Evolutionary conservation across 2,797 vertebrate species (phyloP), one percentile per base, ranked within the genome.

Genomic region (Amazona ochrocephala): DNA sequence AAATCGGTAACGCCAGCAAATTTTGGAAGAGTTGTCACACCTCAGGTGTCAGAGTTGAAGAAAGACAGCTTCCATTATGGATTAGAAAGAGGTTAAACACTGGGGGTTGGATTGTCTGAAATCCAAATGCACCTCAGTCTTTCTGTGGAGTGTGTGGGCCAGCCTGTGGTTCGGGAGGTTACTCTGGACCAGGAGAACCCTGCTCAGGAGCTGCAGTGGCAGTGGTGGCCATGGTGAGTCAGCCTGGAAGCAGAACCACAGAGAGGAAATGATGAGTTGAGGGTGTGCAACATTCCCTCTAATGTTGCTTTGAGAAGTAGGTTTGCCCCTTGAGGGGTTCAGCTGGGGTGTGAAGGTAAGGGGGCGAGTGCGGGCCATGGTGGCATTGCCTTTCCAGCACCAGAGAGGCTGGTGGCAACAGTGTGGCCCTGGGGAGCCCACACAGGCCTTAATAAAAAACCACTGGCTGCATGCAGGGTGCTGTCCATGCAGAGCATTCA

Each of bases 141-240:
- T 81, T 65, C 39, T 39, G 51, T 53, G 71, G n/a, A 62, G 9
- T 3, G 6, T 1, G 2, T 26, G 30, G 48, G 27, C 20, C 60
- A 42, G 19, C 42, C 3, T 0, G 0, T 1, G 3, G 15, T 37
- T 64, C 8, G 1, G 13, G 8, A 66, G 2, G 22, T 53, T 11
- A 73, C 64, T 44, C 29, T 16, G 67, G 44, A 32, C 54, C 34
- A 32, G 60, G 45, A 51, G 47, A 23, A 27, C 53, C 13, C 67
- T 34, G 53, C 34, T 68, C 19, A 5, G 67, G 32, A n/a, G 17
- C 61, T 32, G 39, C 0, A 2, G 13, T 32, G 71, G 29, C 2
- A 2, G 11, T 3, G 5, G 5, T 0, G 2, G 42, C 13, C 1
- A 3, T 1, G 11, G 20, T 0, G 5, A 4, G 2, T 23, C 11